Conservation (phyloP, 2,888 invertebrate genomes). For the Kuschelorhynchus macadamiae region DNA sequence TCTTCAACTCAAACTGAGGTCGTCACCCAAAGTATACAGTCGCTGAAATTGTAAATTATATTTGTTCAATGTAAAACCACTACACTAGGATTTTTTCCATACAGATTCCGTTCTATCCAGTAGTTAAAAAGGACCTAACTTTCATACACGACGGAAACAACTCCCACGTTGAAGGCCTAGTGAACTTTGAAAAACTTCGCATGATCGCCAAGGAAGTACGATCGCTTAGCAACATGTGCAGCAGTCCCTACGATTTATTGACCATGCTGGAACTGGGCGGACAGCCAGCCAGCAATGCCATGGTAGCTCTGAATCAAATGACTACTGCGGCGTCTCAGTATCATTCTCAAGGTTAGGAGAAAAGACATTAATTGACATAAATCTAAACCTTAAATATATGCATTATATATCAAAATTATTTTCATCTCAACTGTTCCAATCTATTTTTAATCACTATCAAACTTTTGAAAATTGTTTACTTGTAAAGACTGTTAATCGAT, state of each 20-base stretch:
- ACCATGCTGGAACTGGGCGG: conserved; percentile 89
- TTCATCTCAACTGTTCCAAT: too few species aligned
- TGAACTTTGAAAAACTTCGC: conserved; percentile 98
- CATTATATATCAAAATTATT: too few species aligned
- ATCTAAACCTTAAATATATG: too few species aligned
- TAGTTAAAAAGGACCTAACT: conserved; percentile 95
- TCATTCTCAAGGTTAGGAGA: conserved; percentile 66
- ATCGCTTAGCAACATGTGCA: conserved; percentile 93
- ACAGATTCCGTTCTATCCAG: conserved; percentile 89
- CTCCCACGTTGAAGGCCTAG: conserved; percentile 87
- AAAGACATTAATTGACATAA: too few species aligned
- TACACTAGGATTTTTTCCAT: conserved; percentile 38
- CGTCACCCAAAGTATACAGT: too few species aligned
- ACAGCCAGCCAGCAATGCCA: conserved; percentile 89
- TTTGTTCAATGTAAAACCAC: too few species aligned
- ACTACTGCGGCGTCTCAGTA: conserved; percentile 79
- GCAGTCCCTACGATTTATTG: conserved; percentile 90
- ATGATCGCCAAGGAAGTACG: conserved; percentile 98
- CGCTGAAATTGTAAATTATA: too few species aligned
- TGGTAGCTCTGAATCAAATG: conserved; percentile 90
- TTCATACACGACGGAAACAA: conserved; percentile 99
- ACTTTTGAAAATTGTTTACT: too few species aligned
- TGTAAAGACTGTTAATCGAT: too few species aligned
- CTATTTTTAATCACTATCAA: too few species aligned
- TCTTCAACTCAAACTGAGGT: too few species aligned